Percentiles rank a stretch among this genome's conserved stretches.
phyloP scores from a whole-genome alignment of 2,113 vertebrate species.

The Ariopsis seemanni region DNA sequence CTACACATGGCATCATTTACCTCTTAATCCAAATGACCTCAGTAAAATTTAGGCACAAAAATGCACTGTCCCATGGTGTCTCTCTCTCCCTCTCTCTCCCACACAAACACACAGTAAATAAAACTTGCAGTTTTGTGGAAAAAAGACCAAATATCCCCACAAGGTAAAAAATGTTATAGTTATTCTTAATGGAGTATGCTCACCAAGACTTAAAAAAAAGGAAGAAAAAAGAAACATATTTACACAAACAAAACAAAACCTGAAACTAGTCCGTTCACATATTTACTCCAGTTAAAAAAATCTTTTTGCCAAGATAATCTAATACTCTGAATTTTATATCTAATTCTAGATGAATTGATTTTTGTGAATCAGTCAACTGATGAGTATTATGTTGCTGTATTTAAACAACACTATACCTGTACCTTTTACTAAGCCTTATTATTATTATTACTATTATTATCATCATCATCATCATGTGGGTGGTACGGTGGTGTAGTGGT shows the following conservation, averaged over 20 bases:
- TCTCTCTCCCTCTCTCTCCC: not conserved
- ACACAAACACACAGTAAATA: not conserved
- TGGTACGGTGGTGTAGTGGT: no score
- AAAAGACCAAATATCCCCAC: no score
- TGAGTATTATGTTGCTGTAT: not conserved
- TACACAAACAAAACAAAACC: not conserved
- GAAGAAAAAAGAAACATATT: not conserved
- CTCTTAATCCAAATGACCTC: not conserved
- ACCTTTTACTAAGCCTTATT: not conserved
- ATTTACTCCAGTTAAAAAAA: not conserved
- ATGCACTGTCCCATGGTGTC: not conserved
- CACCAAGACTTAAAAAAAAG: not conserved
- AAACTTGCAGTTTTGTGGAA: not conserved
- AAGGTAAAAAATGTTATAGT: no score
- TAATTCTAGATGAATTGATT: not conserved
- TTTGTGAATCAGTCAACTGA: not conserved
- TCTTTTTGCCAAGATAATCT: not conserved
- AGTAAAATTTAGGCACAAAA: not conserved
- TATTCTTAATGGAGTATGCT: no score
- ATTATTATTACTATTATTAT: no score
- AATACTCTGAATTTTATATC: not conserved
- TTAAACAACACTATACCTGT: not conserved
- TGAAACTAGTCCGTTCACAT: not conserved
- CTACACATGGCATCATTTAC: conserved; percentile 9
- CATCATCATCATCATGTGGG: no score